phyloP scores from a whole-genome alignment of 2,113 vertebrate genomes.

The Siniperca chuatsi region DNA sequence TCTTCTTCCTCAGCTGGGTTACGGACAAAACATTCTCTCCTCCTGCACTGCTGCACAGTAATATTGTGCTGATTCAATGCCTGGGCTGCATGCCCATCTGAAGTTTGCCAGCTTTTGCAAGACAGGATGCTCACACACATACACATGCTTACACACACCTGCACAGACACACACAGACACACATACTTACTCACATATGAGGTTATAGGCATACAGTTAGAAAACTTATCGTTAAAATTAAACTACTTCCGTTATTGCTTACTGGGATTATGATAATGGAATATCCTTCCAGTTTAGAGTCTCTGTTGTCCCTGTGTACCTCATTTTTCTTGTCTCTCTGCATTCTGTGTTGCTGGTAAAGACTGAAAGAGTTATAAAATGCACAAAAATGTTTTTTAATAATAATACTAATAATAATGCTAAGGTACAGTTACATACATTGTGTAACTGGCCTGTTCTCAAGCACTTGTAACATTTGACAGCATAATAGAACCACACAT shows the following conservation, averaged over 20 bases:
- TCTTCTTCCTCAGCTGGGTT: constrained; percentile 35
- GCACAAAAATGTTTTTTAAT: too few species aligned
- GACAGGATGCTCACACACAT: constrained; percentile 41
- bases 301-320: neutral
- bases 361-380: neutral
- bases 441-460: neutral
- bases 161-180: constrained; percentile 13
- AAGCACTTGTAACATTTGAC: constrained; percentile 3
- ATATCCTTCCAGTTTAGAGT: neutral
- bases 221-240: neutral
- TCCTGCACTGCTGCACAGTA: constrained; percentile 59
- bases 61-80: constrained; percentile 80
- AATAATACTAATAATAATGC: neutral
- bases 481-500: constrained; percentile 19
- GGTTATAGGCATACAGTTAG: neutral
- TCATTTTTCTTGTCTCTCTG: neutral
- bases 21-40: constrained; percentile 27
- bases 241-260: neutral
- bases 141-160: neutral
- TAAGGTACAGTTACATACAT: neutral
- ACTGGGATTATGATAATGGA: neutral
- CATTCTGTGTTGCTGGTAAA: neutral
- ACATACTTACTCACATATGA: neutral
- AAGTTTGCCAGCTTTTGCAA: constrained; percentile 64
- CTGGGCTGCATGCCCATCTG: constrained; percentile 59